These are phyloP conservation scores for Gymnodraco acuticeps DNA, from an alignment of 2,797 vertebrate genomes.

Conservation along the genomic window DNA sequence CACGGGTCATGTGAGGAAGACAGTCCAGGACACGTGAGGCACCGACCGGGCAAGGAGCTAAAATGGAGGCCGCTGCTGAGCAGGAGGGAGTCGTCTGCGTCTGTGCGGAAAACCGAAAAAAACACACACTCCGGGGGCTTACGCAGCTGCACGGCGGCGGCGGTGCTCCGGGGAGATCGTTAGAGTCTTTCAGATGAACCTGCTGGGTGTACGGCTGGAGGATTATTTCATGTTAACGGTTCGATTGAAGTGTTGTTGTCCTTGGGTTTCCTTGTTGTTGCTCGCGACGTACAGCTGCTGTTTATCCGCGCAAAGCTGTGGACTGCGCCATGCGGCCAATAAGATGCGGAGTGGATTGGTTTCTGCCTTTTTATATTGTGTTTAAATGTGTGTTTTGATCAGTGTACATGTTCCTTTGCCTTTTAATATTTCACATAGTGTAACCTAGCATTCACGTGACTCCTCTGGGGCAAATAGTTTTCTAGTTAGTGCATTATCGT, in stretches of 20 bases:
- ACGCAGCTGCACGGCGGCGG: neutral
- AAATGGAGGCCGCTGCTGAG: slow-evolving; percentile 84
- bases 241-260: slow-evolving; percentile 11
- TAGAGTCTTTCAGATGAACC: rapidly evolving
- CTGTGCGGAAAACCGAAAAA: slow-evolving; percentile 39
- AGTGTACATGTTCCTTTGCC: rapidly evolving
- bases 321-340: slow-evolving; percentile 58
- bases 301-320: slow-evolving; percentile 73
- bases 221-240: neutral
- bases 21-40: slow-evolving; percentile 91
- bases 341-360: slow-evolving; percentile 82
- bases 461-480: neutral
- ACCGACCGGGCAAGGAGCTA: slow-evolving; percentile 82
- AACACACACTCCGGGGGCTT: neutral
- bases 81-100: slow-evolving; percentile 54
- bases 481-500: rapidly evolving
- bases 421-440: rapidly evolving
- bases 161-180: neutral
- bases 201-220: neutral
- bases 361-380: neutral
- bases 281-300: slow-evolving; percentile 55
- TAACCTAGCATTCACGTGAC: slow-evolving; percentile 30
- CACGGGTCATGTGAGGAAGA: slow-evolving; percentile 95
- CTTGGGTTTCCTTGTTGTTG: slow-evolving; percentile 46
- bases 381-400: rapidly evolving